Evolutionary conservation across 2,797 vertebrate genomes (phyloP).

Genomic region (Petrocephalus schoutedeni): DNA sequence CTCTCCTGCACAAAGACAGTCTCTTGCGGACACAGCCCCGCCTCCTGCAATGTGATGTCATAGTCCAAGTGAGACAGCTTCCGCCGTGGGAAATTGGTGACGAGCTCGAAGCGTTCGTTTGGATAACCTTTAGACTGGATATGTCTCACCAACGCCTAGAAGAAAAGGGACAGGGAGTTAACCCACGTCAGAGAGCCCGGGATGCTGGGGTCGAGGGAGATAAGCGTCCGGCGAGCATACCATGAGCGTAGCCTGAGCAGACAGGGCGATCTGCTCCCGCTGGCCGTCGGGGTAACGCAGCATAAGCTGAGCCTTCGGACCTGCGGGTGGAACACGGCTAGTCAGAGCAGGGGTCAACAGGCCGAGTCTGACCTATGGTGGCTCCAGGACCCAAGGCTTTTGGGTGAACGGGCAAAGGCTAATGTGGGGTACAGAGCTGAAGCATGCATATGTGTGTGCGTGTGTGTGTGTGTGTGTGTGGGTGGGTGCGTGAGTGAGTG

Average conservation of each 20-base stretch:
- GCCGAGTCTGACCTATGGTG: neutral
- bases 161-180: slow-evolving; percentile 23
- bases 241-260: slow-evolving; percentile 90
- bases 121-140: slow-evolving; percentile 96
- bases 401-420: neutral
- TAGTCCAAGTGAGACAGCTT: slow-evolving; percentile 98
- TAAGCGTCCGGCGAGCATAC: slow-evolving; percentile 52
- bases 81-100: slow-evolving; percentile 96
- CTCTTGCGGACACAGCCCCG: slow-evolving; percentile 97
- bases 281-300: slow-evolving; percentile 95
- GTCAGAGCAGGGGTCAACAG: neutral
- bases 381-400: neutral
- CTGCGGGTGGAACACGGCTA: slow-evolving; percentile 50
- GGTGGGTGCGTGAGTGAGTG: neutral
- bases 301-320: slow-evolving; percentile 97
- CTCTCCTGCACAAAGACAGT: slow-evolving; percentile 99
- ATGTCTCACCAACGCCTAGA: slow-evolving; percentile 87
- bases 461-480: neutral
- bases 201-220: neutral
- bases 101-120: slow-evolving; percentile 96
- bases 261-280: slow-evolving; percentile 92
- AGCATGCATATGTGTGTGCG: neutral
- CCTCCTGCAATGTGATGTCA: slow-evolving; percentile 97
- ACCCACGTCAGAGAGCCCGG: neutral
- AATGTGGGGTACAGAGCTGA: neutral